A percentile compares a stretch with the other conserved stretches of the same genome.
phyloP scores from a whole-genome alignment of 1,140 invertebrate species.

The Pogonomyrmex californicus region DNA sequence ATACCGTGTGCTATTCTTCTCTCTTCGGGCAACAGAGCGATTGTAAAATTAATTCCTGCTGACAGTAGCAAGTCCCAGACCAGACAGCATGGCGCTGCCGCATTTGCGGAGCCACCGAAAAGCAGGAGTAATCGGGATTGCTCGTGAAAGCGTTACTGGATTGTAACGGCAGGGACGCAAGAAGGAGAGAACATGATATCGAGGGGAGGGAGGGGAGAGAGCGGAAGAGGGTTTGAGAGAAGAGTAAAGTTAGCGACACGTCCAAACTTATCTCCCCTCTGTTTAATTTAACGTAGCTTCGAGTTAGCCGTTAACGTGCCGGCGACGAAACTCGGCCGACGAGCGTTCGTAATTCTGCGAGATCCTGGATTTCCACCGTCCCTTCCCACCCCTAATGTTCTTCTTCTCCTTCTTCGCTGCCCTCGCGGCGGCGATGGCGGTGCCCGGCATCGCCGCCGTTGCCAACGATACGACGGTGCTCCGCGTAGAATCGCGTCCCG shows the following conservation, averaged over 20 bases:
- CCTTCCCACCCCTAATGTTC: neutral
- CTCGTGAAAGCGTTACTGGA: conserved; percentile 52
- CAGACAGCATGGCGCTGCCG: conserved; percentile 37
- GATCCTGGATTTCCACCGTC: conserved; percentile 56
- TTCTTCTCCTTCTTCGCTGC: conserved; percentile 8
- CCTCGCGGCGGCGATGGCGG: neutral
- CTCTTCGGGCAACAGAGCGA: conserved; percentile 29
- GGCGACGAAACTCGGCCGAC: conserved; percentile 77
- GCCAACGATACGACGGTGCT: conserved; percentile 60
- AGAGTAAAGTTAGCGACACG: conserved; percentile 82
- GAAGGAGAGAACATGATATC: conserved; percentile 33
- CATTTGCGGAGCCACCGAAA: conserved; percentile 64
- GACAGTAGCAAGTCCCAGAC: conserved; percentile 33
- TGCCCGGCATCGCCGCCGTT: conserved; percentile 17
- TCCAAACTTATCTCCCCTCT: conserved; percentile 84
- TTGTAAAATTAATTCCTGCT: conserved; percentile 60
- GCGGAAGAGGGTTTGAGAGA: conserved; percentile 68
- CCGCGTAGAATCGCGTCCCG: conserved; percentile 52
- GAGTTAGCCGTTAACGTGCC: conserved; percentile 83
- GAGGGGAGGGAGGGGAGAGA: neutral
- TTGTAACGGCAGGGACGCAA: conserved; percentile 40
- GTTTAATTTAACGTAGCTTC: conserved; percentile 85
- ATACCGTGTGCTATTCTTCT: neutral
- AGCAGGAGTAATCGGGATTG: conserved; percentile 62
- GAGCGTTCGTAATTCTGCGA: conserved; percentile 75